Conservation (phyloP, 2,888 invertebrate genomes). For the Chrysolina americana region DNA sequence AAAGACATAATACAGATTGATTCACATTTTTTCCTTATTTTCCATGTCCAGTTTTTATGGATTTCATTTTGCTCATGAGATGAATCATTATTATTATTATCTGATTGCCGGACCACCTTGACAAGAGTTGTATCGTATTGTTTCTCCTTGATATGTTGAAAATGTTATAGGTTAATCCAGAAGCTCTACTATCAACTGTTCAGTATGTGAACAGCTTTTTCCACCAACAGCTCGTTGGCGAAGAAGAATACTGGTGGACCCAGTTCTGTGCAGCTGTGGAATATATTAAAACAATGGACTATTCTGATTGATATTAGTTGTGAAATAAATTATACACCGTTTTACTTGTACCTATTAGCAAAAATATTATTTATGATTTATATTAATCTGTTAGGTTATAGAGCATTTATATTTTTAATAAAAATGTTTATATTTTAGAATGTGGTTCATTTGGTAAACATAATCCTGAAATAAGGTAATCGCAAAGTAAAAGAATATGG, state of each 20-base stretch:
- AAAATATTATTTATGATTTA: conserved; percentile 61
- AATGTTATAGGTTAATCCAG: conserved; percentile 87
- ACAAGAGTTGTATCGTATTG: too few relatives aligned
- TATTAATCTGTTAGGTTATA: conserved; percentile 60
- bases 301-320: conserved; percentile 69
- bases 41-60: too few relatives aligned
- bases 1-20: too few relatives aligned
- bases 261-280: conserved; percentile 97
- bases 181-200: conserved; percentile 92
- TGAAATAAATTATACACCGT: conserved; percentile 51
- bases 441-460: neutral
- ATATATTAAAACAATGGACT: conserved; percentile 98
- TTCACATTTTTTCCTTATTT: too few relatives aligned
- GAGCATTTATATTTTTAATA: conserved; percentile 61
- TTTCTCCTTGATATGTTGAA: neutral
- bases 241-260: conserved; percentile 98
- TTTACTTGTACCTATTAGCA: conserved; percentile 53
- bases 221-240: conserved; percentile 85
- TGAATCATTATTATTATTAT: too few relatives aligned
- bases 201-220: conserved; percentile 97
- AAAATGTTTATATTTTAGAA: conserved; percentile 49
- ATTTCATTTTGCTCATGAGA: too few relatives aligned
- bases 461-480: too few relatives aligned
- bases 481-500: too few relatives aligned
- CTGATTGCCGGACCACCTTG: too few relatives aligned